A percentile compares a stretch with the other conserved stretches of the same genome.
Evolutionary conservation across 2,888 invertebrate genomes (phyloP).

Genomic region (Sminthurinus aureus): DNA sequence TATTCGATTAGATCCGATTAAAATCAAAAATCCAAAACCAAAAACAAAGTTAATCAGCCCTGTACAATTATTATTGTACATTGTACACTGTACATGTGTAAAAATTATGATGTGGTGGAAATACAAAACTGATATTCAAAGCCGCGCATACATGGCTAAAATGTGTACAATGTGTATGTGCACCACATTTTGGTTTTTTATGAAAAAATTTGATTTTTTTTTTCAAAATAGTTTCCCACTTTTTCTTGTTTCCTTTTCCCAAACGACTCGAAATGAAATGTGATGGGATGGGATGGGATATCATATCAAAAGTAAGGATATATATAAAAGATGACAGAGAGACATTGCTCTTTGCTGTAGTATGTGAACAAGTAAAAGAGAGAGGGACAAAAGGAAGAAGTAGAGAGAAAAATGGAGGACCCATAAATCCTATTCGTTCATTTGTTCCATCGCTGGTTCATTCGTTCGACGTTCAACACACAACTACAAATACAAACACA

Average conservation of each 20-base stretch:
- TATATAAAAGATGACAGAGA: neutral
- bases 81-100: too few relatives aligned
- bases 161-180: too few relatives aligned
- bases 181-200: too few relatives aligned
- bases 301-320: neutral
- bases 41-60: too few relatives aligned
- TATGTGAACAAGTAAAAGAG: neutral
- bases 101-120: too few relatives aligned
- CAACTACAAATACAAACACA: neutral
- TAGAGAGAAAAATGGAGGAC: neutral
- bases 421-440: slow-evolving; percentile 14
- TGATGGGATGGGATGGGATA: neutral
- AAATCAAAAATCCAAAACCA: too few relatives aligned
- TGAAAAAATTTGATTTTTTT: neutral
- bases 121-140: too few relatives aligned
- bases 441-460: too few relatives aligned
- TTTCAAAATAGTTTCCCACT: neutral
- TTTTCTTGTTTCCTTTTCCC: neutral
- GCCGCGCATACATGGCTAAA: too few relatives aligned
- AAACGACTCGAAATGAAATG: neutral
- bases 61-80: too few relatives aligned
- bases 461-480: too few relatives aligned
- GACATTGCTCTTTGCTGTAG: neutral
- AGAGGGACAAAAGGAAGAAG: neutral
- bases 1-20: too few relatives aligned